Evolutionary conservation across 2,113 vertebrate genomes (phyloP), one percentile per base, ranked within the genome.

Genomic region (Azemiops feae): DNA sequence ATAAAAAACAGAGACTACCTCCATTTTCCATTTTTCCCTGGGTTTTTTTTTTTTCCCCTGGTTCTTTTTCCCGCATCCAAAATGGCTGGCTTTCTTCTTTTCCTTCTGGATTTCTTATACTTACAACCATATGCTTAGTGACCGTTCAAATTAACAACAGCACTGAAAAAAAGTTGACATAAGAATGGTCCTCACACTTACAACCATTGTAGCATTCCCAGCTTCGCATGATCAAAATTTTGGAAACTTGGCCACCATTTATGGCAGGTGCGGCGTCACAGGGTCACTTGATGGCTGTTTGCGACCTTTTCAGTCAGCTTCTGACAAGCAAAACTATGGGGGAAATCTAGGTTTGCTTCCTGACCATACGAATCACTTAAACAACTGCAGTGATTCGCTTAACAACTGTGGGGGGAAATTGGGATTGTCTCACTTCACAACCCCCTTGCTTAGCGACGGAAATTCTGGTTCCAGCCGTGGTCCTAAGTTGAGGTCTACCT

Each of bases 31-130:
- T 34, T 74, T n/a, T 74, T 74, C 6, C 64, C n/a, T 34, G n/a
- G n/a, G n/a, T 2, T 14, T 2, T 30, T 16, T 16, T 1, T 2
- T 7, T 45, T 4, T 4, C 55, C 4, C 64, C 64, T 34, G 30
- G 30, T 74, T 34, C n/a, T 74, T 74, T 18, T 2, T 4, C 22
- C 4, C 3, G 0, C 14, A 50, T 43, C 12, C 4, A 0, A 27
- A 64, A 25, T 4, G 0, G 5, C 16, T 7, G 14, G 3, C 6
- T 20, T 34, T 34, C 18, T 39, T 74, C n/a, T 7, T 39, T 1
- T 18, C n/a, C 6, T 74, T 20, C 6, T 20, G n/a, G n/a, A 74
- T 74, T 74, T 74, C 69, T 74, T 74, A 34, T 39, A 39, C 2
- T 34, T 74, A 20, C 27, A n/a, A n/a, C 11, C 60, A 64, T 30